Evolutionary conservation across 2,888 invertebrate species (phyloP), one percentile per base, ranked within the genome.

Genomic region (Drosophila lacicola): DNA sequence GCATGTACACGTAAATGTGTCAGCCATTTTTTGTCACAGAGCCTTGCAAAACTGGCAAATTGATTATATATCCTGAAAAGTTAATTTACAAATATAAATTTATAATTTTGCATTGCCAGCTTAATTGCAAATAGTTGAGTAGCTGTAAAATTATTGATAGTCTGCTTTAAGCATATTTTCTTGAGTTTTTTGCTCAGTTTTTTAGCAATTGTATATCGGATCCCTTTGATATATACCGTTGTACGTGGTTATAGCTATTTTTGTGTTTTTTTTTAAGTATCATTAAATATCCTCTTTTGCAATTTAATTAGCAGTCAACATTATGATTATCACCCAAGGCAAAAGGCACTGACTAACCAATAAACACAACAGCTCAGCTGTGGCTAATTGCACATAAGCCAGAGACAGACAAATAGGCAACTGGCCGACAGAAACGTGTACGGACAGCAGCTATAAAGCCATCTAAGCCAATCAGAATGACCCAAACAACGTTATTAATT

Each of bases 401-500:
- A 10, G 50, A 36, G 34, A 45, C 47, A 56, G 53, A 60, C 45
- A 56, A 61, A 49, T 44, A n/a, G 36, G 1, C 46, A 54, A 25
- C 46, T 46, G 46, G 39, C 33, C 46, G 46, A 36, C 29, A 10
- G 21, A 17, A 34, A n/a, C 36, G 44, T 57, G 36, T 47, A 39
- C 54, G 45, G 63, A 74, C 58, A 62, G 42, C 44, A 66, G 62
- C 60, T 68, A 75, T 68, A 61, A 74, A 78, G 65, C 62, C 73
- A 69, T 68, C 65, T 49, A 5, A 74, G 63, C 74, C 67, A 78
- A 80, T 67, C 75, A 70, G 57, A 63, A 67, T 67, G 61, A 54
- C 70, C 54, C 71, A 68, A 69, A 60, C 75, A 79, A 46, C 34
- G 78, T 83, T 71, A 75, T 85, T 84, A 83, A 85, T 85, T 83